phyloP scores from a whole-genome alignment of 2,888 invertebrate species.

The Habrosyne pyritoides region DNA sequence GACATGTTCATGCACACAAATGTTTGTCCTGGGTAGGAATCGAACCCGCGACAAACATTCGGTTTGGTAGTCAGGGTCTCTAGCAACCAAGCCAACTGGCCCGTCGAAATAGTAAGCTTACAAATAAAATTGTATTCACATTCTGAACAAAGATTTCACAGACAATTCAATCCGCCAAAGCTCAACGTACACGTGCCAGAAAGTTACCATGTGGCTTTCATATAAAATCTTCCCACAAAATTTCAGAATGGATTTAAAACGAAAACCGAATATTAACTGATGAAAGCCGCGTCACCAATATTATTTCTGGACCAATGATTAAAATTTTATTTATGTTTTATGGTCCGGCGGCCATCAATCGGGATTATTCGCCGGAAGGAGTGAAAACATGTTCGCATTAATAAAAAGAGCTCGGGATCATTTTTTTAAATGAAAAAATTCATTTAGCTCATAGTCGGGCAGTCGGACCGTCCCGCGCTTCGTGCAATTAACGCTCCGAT shows the following conservation, averaged over 20 bases:
- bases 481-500: conserved; percentile 57
- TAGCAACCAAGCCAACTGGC: too few relatives aligned
- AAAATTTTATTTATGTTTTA: conserved; percentile 55
- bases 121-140: too few relatives aligned
- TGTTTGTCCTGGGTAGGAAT: too few relatives aligned
- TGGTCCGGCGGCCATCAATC: conserved; percentile 49
- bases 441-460: conserved; percentile 24
- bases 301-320: conserved; percentile 44
- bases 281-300: conserved; percentile 30
- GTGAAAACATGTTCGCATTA: conserved; percentile 49
- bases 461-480: conserved; percentile 19
- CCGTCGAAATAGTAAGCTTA: too few relatives aligned
- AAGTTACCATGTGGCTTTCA: background rate
- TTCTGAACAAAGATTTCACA: background rate
- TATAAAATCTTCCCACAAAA: background rate
- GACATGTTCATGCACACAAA: too few relatives aligned
- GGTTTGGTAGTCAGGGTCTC: too few relatives aligned
- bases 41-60: too few relatives aligned
- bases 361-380: conserved; percentile 48
- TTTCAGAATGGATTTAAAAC: background rate
- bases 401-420: conserved; percentile 52
- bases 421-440: conserved; percentile 53
- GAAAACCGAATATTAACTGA: conserved; percentile 6
- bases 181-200: background rate
- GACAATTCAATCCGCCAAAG: background rate